Conservation (phyloP, 2,113 vertebrate genomes). For the Ursus arctos region DNA sequence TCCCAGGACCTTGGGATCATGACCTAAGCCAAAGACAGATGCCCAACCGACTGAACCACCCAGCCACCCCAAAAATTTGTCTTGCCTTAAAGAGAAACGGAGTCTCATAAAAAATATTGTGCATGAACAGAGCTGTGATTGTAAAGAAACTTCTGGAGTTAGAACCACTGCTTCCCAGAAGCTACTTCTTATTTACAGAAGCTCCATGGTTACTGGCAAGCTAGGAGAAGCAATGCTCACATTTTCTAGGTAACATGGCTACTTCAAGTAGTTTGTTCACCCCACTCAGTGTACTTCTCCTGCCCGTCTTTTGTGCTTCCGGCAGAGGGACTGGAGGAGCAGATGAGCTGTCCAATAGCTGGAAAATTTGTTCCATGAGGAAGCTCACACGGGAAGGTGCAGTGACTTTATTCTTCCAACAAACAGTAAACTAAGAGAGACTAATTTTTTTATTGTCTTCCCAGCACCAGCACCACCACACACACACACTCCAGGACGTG, state of each 20-base stretch:
- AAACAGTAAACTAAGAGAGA: neutral
- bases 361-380: neutral
- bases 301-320: neutral
- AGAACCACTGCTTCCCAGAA: neutral
- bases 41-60: too few species aligned
- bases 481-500: neutral
- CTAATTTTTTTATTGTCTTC: neutral
- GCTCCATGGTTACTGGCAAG: neutral
- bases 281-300: neutral
- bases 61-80: neutral
- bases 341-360: neutral
- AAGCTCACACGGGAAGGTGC: neutral
- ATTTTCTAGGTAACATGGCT: neutral
- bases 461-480: neutral
- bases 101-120: neutral
- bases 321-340: neutral
- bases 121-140: neutral
- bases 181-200: neutral
- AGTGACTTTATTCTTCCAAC: neutral
- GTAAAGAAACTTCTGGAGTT: constrained; percentile 3
- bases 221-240: neutral
- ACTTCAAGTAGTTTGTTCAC: neutral
- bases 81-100: neutral
- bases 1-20: too few species aligned
- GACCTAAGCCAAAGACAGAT: too few species aligned